Base-by-base conservation (phyloP, 2,888 invertebrate genomes). In the Tenthredo amoena region DNA sequence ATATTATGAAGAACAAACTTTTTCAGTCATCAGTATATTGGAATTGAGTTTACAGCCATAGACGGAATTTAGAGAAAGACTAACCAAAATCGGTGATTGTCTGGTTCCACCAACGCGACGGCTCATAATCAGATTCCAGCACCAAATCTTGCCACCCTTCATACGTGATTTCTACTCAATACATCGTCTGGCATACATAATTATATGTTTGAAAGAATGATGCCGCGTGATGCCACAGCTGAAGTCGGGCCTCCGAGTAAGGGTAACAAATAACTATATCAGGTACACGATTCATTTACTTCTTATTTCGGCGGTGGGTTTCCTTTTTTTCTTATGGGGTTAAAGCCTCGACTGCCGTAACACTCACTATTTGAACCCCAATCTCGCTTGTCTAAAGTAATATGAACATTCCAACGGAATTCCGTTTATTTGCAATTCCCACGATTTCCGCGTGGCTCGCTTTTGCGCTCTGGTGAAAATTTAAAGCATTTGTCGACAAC, bases 401-500 rank as follows among this genome's bases (percentile, higher is more conserved):
- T 47, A 74, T 74, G 74, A 74, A 74, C 74, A 47, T 74, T 74
- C 74, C 74, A n/a, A 10, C 47, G 43, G 12, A 43, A 74, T 74
- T 74, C 43, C 74, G 43, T 43, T 74, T 74, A 74, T 74, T 74
- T 74, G 31, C 31, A 71, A 71, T 12, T 37, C 68, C 31, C 31
- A 18, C 43, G n/a, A 21, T 47, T 43, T 74, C 21, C 47, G 47
- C 40, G 18, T 40, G 21, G 43, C 43, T 74, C 21, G 74, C 47
- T 47, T 40, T 74, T 40, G 74, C 40, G 21, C 74, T 34, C 74
- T 74, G 74, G 74, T 74, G 74, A 40, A 47, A 74, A 47, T 74
- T 76, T 47, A 31, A 76, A 50, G 47, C 26, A 76, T 76, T 76
- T 76, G 76, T 76, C 76, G 76, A 21, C 76, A 76, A 31, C 43